phyloP scores from a whole-genome alignment of 2,888 invertebrate species.

The Drosophila hamatofila region DNA sequence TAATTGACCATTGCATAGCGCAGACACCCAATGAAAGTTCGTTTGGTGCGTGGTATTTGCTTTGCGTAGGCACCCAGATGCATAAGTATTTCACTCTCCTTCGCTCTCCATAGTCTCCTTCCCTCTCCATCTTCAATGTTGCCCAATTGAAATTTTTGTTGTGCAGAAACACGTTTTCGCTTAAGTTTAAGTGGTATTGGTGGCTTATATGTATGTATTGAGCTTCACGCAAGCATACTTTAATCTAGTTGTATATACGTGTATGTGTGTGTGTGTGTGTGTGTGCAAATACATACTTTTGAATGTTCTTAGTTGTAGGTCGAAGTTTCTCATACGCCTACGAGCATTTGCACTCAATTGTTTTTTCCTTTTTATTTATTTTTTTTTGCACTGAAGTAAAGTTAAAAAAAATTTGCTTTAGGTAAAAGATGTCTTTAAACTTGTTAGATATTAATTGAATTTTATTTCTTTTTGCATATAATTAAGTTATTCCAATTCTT shows the following conservation, averaged over 20 bases:
- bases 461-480: neutral
- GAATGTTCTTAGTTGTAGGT: neutral
- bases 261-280: neutral
- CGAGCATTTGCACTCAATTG: neutral
- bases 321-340: neutral
- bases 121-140: no score
- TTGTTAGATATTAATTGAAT: neutral
- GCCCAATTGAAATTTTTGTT: neutral
- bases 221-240: neutral
- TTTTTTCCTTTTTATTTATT: neutral
- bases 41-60: neutral
- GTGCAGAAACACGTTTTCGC: slow-evolving; percentile 7
- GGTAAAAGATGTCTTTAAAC: no score
- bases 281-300: neutral
- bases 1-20: neutral
- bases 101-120: neutral
- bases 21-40: neutral
- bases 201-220: neutral
- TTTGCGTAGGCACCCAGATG: neutral
- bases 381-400: neutral
- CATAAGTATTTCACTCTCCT: neutral
- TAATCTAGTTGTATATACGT: neutral
- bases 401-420: neutral
- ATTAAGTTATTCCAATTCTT: neutral
- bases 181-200: neutral